Base-by-base conservation (phyloP, 2,888 invertebrate species). In the Sinopyrophorus schimmeli region DNA sequence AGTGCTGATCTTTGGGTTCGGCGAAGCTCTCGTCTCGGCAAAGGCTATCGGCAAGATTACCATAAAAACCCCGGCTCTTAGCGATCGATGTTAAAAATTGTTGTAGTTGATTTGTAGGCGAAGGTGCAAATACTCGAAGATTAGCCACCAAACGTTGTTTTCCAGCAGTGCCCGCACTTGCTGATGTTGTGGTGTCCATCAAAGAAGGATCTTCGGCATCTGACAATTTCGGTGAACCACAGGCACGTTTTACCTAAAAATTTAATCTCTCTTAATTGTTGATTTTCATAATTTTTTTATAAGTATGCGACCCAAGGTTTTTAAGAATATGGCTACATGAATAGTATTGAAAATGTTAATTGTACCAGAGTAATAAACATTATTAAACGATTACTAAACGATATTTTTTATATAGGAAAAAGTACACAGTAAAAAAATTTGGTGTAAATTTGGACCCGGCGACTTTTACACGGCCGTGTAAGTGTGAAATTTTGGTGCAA, bases 11-110 rank as follows among this genome's bases (percentile, higher is more conserved):
- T 23, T 79, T 78, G 17, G 79, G 77, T 32, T 80, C 81, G 3
- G 85, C 82, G 55, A 86, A 81, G 59, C 81, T 81, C 1, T 83
- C 81, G 58, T 89, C 86, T 57, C 84, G 82, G 73, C 91, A 92
- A 37, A 91, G 75, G 62, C 83, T 81, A 72, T 91, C 88, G 2
- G 92, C 88, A 24, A 94, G 78, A 60, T 84, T 83, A 18, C 86
- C 82, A 74, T 92, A 95, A 70, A 94, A 89, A 62, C 88, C 87
- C 71, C 87, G 87, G 48, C 87, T 89, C 64, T 80, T 79, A 12
- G 82, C 80, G 38, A 86, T 78, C 7, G 80, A 81, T 4, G 82
- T 80, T 5, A 85, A 75, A 65, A 86, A 85, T 60, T 81, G 80
- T 15, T 80, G 68, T 34, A 86, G 77, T 60, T 82, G 81, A 0